A percentile compares a stretch with the other conserved stretches of the same genome.
phyloP scores from a whole-genome alignment of 2,113 vertebrate genomes.

The Thunnus thynnus region DNA sequence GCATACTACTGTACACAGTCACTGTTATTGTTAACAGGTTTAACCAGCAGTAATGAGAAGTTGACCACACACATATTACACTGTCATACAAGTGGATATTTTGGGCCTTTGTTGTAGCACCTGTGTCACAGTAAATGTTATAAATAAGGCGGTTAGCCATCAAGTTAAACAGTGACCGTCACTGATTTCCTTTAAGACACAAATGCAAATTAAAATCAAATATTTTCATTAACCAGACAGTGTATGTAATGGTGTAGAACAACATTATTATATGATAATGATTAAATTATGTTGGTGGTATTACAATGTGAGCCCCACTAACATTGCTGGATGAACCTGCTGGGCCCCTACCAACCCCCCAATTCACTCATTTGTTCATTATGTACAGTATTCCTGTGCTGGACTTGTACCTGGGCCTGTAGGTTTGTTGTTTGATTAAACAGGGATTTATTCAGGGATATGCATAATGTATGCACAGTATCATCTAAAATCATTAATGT shows the following conservation, averaged over 20 bases:
- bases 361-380: not conserved
- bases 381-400: not conserved
- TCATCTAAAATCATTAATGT: not conserved
- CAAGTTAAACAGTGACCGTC: not conserved
- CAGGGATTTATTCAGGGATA: not conserved
- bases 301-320: too few relatives aligned
- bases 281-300: not conserved
- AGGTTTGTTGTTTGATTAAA: not conserved
- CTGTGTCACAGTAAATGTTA: conserved; percentile 16
- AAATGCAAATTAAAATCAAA: not conserved
- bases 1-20: not conserved
- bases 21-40: conserved; percentile 3
- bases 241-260: not conserved
- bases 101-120: not conserved
- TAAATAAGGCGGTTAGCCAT: not conserved
- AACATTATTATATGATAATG: not conserved
- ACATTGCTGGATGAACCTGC: not conserved
- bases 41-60: not conserved
- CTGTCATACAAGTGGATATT: not conserved
- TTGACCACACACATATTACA: not conserved
- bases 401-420: not conserved
- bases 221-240: not conserved
- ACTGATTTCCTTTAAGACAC: not conserved
- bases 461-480: too few relatives aligned
- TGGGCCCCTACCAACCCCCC: too few relatives aligned